These are phyloP conservation scores for Leucopsar rothschildi DNA, from an alignment of 2,113 vertebrate species.

Conservation along the genomic window DNA sequence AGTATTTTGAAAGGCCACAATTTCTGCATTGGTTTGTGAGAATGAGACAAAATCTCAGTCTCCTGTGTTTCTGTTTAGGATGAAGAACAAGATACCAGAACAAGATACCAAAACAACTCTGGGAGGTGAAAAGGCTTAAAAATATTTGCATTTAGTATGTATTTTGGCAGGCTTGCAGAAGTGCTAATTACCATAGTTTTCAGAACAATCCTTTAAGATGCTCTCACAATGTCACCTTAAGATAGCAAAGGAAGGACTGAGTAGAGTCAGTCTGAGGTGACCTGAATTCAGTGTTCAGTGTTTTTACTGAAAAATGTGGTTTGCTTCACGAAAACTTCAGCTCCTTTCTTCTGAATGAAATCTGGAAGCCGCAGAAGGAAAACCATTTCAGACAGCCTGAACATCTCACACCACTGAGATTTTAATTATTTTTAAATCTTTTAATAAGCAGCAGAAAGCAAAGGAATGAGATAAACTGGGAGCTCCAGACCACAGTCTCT, in stretches of 20 bases:
- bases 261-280: neutral
- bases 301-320: neutral
- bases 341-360: neutral
- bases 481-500: neutral
- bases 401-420: neutral
- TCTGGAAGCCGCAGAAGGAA: neutral
- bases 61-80: neutral
- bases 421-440: neutral
- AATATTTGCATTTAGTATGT: neutral
- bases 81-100: neutral
- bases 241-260: neutral
- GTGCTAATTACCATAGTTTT: rapidly evolving
- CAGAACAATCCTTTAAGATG: neutral
- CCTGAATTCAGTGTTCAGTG: neutral
- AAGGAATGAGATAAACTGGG: neutral
- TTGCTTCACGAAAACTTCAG: neutral
- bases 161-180: neutral
- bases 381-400: neutral
- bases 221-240: neutral
- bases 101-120: neutral
- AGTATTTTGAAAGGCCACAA: neutral
- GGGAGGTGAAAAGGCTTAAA: neutral
- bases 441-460: neutral
- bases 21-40: neutral
- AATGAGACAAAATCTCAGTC: neutral